phyloP scores from a whole-genome alignment of 1,140 invertebrate genomes.

The Fragariocoptes setiger region DNA sequence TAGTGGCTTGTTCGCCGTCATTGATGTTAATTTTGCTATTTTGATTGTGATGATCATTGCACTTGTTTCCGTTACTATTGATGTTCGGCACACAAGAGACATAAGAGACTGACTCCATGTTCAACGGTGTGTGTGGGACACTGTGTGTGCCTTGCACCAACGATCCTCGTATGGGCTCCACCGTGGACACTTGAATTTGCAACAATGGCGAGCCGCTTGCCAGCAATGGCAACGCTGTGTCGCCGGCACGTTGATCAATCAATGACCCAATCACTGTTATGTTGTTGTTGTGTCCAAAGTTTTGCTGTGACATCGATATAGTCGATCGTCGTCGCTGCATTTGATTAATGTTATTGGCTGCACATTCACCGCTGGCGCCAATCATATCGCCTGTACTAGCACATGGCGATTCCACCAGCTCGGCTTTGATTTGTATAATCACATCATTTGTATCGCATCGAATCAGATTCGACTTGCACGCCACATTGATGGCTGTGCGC shows the following conservation, averaged over 20 bases:
- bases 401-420: conserved; percentile 1
- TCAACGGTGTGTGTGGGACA: too few relatives aligned
- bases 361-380: too few relatives aligned
- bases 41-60: neutral
- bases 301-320: conserved; percentile 11
- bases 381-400: neutral
- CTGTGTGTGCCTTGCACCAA: too few relatives aligned
- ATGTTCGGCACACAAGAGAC: too few relatives aligned
- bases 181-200: too few relatives aligned
- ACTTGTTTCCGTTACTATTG: too few relatives aligned
- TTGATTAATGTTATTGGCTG: too few relatives aligned
- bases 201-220: too few relatives aligned
- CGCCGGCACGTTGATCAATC: too few relatives aligned
- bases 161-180: too few relatives aligned
- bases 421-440: conserved; percentile 10
- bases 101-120: too few relatives aligned
- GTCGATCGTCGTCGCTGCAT: neutral
- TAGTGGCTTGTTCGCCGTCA: neutral
- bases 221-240: too few relatives aligned
- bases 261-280: conserved; percentile 7
- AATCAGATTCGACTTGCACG: conserved; percentile 72
- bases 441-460: conserved; percentile 16
- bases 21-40: neutral
- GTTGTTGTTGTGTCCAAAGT: conserved; percentile 10
- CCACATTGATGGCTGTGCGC: conserved; percentile 78